phyloP scores from a whole-genome alignment of 2,888 invertebrate species.

The Euspilapteryx auroguttella region DNA sequence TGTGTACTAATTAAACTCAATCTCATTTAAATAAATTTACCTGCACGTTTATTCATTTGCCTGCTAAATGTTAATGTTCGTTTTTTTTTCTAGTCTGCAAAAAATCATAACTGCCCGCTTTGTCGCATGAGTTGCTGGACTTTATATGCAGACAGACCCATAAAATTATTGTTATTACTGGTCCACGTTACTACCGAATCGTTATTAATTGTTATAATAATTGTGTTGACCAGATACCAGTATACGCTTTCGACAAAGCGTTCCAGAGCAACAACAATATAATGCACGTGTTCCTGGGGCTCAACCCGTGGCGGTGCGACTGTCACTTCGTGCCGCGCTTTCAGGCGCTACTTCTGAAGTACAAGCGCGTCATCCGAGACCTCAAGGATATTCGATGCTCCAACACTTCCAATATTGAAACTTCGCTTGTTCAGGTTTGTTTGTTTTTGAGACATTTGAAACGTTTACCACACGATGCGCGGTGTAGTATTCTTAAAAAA shows the following conservation, averaged over 20 bases:
- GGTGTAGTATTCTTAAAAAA: too few species aligned
- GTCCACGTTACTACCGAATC: too few species aligned
- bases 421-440: conserved; percentile 61
- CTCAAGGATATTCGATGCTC: conserved; percentile 71
- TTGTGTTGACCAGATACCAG: conserved; percentile 64
- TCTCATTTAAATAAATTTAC: background rate
- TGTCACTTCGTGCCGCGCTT: conserved; percentile 79
- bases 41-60: too few species aligned
- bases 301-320: conserved; percentile 83
- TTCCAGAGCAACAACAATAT: conserved; percentile 72
- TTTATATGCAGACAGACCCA: too few species aligned
- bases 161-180: too few species aligned
- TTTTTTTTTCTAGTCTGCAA: too few species aligned
- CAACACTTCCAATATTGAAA: conserved; percentile 62
- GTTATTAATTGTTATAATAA: background rate
- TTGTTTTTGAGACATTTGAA: too few species aligned
- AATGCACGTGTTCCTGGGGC: conserved; percentile 68
- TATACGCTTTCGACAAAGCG: conserved; percentile 79
- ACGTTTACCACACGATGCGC: too few species aligned
- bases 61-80: too few species aligned
- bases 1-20: too few species aligned
- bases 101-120: too few species aligned
- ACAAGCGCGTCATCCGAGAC: conserved; percentile 70
- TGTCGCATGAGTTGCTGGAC: too few species aligned
- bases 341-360: conserved; percentile 69